Percentiles rank a stretch among this genome's conserved stretches.
Evolutionary conservation across 2,113 vertebrate species (phyloP).

Genomic region (Neogale vison): DNA sequence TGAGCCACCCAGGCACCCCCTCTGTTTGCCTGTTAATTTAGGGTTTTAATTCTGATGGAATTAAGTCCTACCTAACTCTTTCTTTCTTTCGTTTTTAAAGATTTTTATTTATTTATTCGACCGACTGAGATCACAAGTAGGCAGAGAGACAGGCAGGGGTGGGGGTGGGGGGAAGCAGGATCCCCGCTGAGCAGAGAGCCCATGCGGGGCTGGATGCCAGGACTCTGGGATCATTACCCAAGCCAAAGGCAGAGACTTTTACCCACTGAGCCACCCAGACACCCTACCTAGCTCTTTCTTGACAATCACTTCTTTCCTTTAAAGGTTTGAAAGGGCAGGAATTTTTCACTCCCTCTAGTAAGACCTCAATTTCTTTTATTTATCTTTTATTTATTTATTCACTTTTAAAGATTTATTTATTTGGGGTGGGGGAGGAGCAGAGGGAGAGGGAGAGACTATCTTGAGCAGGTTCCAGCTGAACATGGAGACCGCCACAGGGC

Average conservation of each 20-base stretch:
- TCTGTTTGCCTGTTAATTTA: background rate
- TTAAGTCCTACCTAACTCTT: background rate
- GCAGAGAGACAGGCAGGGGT: too few species aligned
- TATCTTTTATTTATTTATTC: background rate
- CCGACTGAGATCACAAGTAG: too few species aligned
- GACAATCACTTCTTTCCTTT: background rate
- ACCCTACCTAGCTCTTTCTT: background rate
- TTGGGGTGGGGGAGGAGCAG: background rate
- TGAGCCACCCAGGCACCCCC: background rate
- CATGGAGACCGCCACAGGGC: background rate
- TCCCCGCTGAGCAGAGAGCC: too few species aligned
- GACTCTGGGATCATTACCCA: too few species aligned
- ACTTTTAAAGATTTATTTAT: background rate
- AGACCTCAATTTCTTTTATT: background rate
- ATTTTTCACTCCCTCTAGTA: background rate
- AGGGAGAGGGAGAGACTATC: background rate
- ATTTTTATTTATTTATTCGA: too few species aligned
- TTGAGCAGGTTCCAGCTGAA: background rate
- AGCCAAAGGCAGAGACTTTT: too few species aligned
- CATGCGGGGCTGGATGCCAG: too few species aligned
- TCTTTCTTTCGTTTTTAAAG: background rate
- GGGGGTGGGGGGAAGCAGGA: too few species aligned
- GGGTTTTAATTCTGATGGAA: background rate
- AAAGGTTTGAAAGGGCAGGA: background rate
- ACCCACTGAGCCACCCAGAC: too few species aligned